Evolutionary conservation across 2,888 invertebrate species (phyloP), one percentile per base, ranked within the genome.

Genomic region (Hydropsyche betteni): DNA sequence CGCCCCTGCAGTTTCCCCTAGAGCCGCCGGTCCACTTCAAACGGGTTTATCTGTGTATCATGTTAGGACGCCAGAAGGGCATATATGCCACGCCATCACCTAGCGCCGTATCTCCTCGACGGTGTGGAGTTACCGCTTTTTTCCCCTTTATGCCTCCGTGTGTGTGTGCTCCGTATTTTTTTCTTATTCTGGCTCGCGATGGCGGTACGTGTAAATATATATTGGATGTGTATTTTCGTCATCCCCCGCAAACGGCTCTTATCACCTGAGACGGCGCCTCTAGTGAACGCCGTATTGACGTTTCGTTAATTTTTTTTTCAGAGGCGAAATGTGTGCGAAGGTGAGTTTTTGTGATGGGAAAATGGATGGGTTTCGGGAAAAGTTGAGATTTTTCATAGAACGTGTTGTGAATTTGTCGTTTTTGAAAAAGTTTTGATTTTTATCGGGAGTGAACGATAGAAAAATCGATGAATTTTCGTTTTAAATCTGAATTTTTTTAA

Each of bases 11-110:
- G n/a, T 72, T 72, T 72, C 75, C 77, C 77, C 74, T 77, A 77
- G 69, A 72, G 72, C 72, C 53, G 74, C 75, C 75, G 64, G 74
- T 75, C 71, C 75, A 64, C 75, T 76, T 75, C 74, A 75, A 75
- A 77, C 77, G 77, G 75, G 77, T 77, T 77, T 77, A 77, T 77
- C 77, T 75, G 72, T 70, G 73, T 73, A 76, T 76, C 76, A 73
- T 76, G 76, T 34, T 73, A 73, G 68, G 52, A 55, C 61, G 72
- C 58, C 72, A 72, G 72, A 72, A 72, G 72, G 72, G 72, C 72
- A 72, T 72, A 72, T 72, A 72, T 72, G 72, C 72, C 72, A 72
- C 55, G 72, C 72, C 72, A 72, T 72, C 72, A 72, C 72, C 55
- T 72, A 71, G 34, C 71, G 71, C 52, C 53, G 55, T 36, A 72